Conservation (phyloP, 2,888 invertebrate species). For the Sipunculus nudus region DNA sequence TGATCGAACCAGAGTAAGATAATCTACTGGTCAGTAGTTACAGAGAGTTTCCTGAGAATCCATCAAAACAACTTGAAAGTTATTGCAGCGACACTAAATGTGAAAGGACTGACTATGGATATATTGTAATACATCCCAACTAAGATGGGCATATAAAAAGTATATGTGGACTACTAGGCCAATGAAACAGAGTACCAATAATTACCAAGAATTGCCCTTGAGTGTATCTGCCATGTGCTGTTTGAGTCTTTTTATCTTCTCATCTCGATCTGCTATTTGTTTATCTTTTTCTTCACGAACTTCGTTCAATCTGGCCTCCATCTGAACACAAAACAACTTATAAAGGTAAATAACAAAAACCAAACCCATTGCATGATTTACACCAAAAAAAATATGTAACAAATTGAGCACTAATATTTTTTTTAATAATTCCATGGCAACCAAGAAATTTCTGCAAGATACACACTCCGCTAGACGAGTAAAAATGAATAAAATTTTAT, state of each 20-base stretch:
- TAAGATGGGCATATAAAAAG: too few relatives aligned
- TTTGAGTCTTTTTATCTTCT: constrained; percentile 58
- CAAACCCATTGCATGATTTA: neutral
- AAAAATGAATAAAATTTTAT: too few relatives aligned
- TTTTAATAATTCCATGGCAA: neutral
- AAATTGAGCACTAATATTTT: neutral
- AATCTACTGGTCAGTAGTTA: too few relatives aligned
- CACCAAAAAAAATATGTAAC: neutral
- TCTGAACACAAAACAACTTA: constrained; percentile 42
- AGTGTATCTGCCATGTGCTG: constrained; percentile 64
- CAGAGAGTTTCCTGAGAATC: too few relatives aligned
- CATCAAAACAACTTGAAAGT: too few relatives aligned
- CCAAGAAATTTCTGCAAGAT: neutral
- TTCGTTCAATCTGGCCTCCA: constrained; percentile 47
- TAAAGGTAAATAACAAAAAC: neutral
- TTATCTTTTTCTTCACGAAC: constrained; percentile 50
- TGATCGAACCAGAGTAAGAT: too few relatives aligned
- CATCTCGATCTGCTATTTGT: constrained; percentile 56
- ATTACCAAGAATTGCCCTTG: constrained; percentile 63
- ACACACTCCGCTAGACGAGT: too few relatives aligned
- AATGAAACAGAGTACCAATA: neutral
- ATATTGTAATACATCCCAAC: too few relatives aligned
- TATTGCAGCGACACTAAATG: too few relatives aligned
- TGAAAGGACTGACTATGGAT: too few relatives aligned
- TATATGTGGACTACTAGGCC: too few relatives aligned